phyloP scores from a whole-genome alignment of 1,140 invertebrate genomes.

The Chionoecetes opilio region DNA sequence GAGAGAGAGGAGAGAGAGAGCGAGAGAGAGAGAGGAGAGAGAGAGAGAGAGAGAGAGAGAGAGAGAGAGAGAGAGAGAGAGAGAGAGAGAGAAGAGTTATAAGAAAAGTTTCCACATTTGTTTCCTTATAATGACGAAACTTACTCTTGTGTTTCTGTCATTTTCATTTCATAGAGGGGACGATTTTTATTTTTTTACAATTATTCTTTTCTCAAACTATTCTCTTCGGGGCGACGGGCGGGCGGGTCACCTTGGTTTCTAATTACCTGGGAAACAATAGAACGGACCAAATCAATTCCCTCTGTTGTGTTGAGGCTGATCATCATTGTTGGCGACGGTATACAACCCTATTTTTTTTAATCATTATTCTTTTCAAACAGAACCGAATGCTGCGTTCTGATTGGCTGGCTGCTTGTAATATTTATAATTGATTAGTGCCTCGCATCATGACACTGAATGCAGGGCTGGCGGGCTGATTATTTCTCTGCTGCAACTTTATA shows the following conservation, averaged over 20 bases:
- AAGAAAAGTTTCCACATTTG: background rate
- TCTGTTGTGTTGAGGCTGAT: no score
- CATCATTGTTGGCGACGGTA: no score
- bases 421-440: background rate
- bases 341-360: no score
- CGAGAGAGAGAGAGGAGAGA: no score
- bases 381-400: background rate
- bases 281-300: background rate
- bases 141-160: background rate
- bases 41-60: background rate
- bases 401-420: background rate
- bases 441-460: background rate
- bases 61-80: conserved; percentile 25
- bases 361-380: no score
- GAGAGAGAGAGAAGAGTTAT: background rate
- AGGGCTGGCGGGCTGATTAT: background rate
- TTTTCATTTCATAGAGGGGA: background rate
- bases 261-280: background rate
- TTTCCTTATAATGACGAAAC: background rate
- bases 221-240: background rate
- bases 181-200: no score
- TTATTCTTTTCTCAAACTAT: no score
- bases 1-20: no score
- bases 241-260: background rate
- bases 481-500: background rate